Evolutionary conservation across 2,888 invertebrate genomes (phyloP).

Genomic region (Melitaea athalia): DNA sequence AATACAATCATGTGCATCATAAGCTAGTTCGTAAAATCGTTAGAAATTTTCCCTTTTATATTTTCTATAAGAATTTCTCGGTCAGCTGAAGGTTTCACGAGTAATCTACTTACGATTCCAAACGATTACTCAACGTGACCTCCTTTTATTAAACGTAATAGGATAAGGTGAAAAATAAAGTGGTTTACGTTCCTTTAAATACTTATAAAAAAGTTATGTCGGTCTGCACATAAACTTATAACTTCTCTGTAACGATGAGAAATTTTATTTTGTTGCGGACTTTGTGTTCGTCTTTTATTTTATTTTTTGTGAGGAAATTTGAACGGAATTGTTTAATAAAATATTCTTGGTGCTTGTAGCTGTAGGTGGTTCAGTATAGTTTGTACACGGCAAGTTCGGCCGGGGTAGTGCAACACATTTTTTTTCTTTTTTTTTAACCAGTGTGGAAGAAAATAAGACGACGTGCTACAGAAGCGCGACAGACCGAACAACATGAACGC

Average conservation of each 20-base stretch:
- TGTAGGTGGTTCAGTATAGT: too few species aligned
- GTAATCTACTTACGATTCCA: slow-evolving; percentile 17
- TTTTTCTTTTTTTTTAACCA: too few species aligned
- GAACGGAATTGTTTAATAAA: too few species aligned
- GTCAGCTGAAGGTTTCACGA: background rate
- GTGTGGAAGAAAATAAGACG: too few species aligned
- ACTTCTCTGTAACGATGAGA: background rate
- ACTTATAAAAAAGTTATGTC: slow-evolving; percentile 11
- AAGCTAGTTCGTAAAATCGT: background rate
- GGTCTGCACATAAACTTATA: background rate
- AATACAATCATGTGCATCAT: background rate
- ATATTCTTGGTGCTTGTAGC: too few species aligned
- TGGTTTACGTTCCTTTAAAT: slow-evolving; percentile 10
- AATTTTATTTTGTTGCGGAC: background rate
- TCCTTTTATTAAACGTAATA: slow-evolving; percentile 14
- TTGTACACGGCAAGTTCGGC: too few species aligned
- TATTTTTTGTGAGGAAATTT: background rate
- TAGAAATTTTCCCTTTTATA: background rate
- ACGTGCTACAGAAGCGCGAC: too few species aligned
- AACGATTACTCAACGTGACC: slow-evolving; percentile 8
- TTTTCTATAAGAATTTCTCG: background rate
- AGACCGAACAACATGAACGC: too few species aligned
- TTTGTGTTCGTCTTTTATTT: background rate
- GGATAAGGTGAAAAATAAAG: slow-evolving; percentile 15
- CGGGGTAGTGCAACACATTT: too few species aligned